These are phyloP conservation scores for Unio pictorum DNA, from an alignment of 2,888 invertebrate species.

Conservation along the genomic window DNA sequence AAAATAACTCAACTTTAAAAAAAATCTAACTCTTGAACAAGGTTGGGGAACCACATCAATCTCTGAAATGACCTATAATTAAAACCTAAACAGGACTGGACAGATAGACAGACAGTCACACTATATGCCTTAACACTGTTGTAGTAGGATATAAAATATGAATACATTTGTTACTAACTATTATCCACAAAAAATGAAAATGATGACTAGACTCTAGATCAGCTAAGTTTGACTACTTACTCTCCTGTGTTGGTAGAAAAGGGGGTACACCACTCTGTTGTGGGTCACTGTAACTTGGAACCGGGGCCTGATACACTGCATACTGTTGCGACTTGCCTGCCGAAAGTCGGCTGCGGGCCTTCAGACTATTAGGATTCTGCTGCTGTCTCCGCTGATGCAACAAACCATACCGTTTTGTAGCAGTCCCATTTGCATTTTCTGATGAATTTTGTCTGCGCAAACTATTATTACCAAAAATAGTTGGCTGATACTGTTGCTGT, in stretches of 20 bases:
- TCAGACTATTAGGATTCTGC: constrained; percentile 43
- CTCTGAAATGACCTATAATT: too few relatives aligned
- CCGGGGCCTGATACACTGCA: constrained; percentile 44
- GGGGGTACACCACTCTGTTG: constrained; percentile 11
- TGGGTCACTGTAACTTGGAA: constrained; percentile 37
- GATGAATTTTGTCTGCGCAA: constrained; percentile 27
- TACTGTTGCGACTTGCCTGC: constrained; percentile 22
- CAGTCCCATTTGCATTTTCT: constrained; percentile 27
- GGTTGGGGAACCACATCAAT: too few relatives aligned
- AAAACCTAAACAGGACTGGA: too few relatives aligned
- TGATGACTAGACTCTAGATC: too few relatives aligned
- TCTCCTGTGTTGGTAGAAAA: constrained; percentile 15
- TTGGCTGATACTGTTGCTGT: constrained; percentile 9
- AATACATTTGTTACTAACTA: too few relatives aligned
- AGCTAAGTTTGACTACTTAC: constrained; percentile 3
- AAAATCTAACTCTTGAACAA: too few relatives aligned
- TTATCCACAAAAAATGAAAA: too few relatives aligned
- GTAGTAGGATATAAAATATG: too few relatives aligned
- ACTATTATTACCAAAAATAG: constrained; percentile 1
- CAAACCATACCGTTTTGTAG: constrained; percentile 43
- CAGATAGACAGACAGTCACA: too few relatives aligned
- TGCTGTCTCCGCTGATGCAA: constrained; percentile 52
- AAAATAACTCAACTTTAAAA: too few relatives aligned
- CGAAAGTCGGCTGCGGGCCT: constrained; percentile 16
- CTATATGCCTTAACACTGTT: too few relatives aligned